Evolutionary conservation across 2,888 invertebrate genomes (phyloP), one percentile per base, ranked within the genome.

Genomic region (Ypsolopha scabrella): DNA sequence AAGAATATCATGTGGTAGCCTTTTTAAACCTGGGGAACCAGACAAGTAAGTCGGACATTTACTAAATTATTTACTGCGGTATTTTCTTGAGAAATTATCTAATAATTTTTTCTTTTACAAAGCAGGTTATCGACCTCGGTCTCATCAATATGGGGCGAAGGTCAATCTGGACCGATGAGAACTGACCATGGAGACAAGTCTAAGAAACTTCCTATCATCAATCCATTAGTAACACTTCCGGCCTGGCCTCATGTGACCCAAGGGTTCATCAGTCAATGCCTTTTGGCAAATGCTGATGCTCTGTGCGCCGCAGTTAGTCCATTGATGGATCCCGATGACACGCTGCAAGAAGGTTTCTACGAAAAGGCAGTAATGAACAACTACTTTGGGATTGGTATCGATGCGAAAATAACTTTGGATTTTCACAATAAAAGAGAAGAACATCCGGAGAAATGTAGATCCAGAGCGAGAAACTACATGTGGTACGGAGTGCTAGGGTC

Each of bases 321-420:
- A 0, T 82, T 98, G 9, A 95, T 97, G 93, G 97, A 97, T 71
- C 94, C 95, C 0, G 96, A 96, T 66, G 95, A 96, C 67, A 94
- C 94, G 0, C 85, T 95, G 1, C 82, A 94, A 68, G 96, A 96
- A 83, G 96, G 96, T 0, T 95, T 93, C 75, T 94, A 94, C 64
- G 98, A 99, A 78, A 92, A 94, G 60, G 96, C 96, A 65, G 97
- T 98, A 1, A 98, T 99, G 98, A 99, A 98, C 80, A 99, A 99
- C 74, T 99, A 99, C 73, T 98, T 98, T 72, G 98, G 98, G 0
- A 98, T 99, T 65, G 98, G 98, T 0, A 95, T 99, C 56, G 98
- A 99, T 81, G 98, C 98, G 0, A 98, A 99, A 80, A 98, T 99
- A 51, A 95, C 97, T 0, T 82, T 98, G 45, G 98, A 98, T 72